A percentile compares a stretch with the other conserved stretches of the same genome.
Conservation (phyloP, 2,113 vertebrate genomes). For the Rhinogobius similis region DNA sequence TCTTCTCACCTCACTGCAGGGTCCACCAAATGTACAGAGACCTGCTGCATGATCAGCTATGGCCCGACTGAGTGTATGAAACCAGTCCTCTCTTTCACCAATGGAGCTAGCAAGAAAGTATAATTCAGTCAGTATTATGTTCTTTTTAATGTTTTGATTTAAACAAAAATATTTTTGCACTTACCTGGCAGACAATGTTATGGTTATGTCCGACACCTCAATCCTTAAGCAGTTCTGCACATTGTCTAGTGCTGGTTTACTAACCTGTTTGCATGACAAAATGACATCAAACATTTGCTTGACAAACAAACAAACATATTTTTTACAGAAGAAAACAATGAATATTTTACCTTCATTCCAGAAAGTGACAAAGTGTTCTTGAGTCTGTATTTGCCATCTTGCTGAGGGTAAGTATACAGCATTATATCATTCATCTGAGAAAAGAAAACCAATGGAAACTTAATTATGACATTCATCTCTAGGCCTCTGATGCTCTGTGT, state of each 20-base stretch:
- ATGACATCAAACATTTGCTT: constrained; percentile 6
- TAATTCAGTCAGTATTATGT: neutral
- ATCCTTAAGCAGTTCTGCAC: constrained; percentile 87
- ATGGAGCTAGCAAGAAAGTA: constrained; percentile 79
- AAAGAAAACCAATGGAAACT: neutral
- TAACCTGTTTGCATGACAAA: constrained; percentile 78
- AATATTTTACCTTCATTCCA: constrained; percentile 84
- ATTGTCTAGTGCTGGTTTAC: constrained; percentile 82
- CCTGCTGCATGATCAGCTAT: constrained; percentile 84
- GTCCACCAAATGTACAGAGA: constrained; percentile 73
- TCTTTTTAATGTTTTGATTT: neutral
- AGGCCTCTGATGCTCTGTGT: neutral
- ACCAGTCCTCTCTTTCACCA: constrained; percentile 92
- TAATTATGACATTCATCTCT: neutral
- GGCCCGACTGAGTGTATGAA: constrained; percentile 84
- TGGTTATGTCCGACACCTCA: constrained; percentile 84
- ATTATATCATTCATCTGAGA: constrained; percentile 91
- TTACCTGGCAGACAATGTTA: constrained; percentile 90
- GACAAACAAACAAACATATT: neutral
- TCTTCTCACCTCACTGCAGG: constrained; percentile 68
- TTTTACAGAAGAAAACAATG: no score
- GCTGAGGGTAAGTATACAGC: constrained; percentile 92
- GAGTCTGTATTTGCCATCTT: constrained; percentile 91
- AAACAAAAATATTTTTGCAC: neutral
- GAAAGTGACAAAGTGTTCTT: constrained; percentile 86